Base-by-base conservation (phyloP, 2,113 vertebrate genomes). In the Megaleporinus macrocephalus region DNA sequence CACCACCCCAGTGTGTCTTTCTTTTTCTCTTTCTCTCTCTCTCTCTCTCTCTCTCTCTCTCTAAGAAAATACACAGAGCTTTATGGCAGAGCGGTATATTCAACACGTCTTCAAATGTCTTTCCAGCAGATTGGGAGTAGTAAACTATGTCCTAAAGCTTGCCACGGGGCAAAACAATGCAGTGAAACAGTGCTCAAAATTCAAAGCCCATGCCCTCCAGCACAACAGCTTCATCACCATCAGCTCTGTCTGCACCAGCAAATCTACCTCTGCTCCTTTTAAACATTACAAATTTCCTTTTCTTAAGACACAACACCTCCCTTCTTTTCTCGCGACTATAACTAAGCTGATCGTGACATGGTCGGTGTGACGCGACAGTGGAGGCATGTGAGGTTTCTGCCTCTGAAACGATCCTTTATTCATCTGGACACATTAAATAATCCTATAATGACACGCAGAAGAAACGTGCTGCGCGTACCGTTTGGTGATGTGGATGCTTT, bases 101-200 rank as follows among this genome's bases (percentile, higher is more conserved):
- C 29, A 73, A 49, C 14, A 81, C 62, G 16, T 78, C 53, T 51
- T 66, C 29, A 69, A 62, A 73, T 41, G 53, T 11, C 44, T 29
- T 16, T 66, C 22, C 63, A 26, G 33, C 33, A 49, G n/a, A 74
- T 7, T n/a, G 61, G 22, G 65, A 69, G 65, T 41, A 55, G 61
- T 44, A 71, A 57, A 44, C 61, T 71, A 20, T 27, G 12, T 68
- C 79, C 62, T 81, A 65, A 73, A 73, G 61, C 79, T 74, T 27
- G n/a, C 47, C 62, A 81, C 49, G 51, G 72, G 61, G 72, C 79
- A 68, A 68, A 81, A 74, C 61, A 81, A 66, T 74, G 71, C 71
- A 65, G 59, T 26, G 30, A 71, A 57, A 70, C 55, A n/a, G 51
- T 10, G 66, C 51, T 79, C 47, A 27, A 36, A 68, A 74, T 74